Conservation (phyloP, 2,888 invertebrate species). For the Drosophila anomelani region DNA sequence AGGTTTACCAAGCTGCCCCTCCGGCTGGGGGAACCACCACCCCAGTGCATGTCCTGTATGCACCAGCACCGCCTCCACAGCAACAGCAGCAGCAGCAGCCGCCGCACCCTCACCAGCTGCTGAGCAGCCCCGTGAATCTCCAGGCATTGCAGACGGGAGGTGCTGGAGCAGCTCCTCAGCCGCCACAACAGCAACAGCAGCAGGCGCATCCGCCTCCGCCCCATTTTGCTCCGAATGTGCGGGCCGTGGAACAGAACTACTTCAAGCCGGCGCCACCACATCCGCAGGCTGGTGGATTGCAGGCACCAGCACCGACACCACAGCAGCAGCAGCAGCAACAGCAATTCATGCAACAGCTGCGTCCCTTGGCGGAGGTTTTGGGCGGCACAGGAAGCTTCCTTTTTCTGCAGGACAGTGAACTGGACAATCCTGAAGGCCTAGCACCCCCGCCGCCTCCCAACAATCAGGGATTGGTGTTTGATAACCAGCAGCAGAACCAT, state of each 20-base stretch:
- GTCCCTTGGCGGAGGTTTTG: slow-evolving; percentile 91
- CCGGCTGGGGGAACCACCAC: slow-evolving; percentile 65
- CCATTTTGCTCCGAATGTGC: slow-evolving; percentile 86
- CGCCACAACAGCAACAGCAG: slow-evolving; percentile 59
- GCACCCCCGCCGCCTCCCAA: slow-evolving; percentile 61
- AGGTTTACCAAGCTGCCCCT: slow-evolving; percentile 51
- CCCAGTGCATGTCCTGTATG: slow-evolving; percentile 77
- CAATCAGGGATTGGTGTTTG: slow-evolving; percentile 69
- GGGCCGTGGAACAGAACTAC: slow-evolving; percentile 88
- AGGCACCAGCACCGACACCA: slow-evolving; percentile 86
- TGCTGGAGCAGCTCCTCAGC: slow-evolving; percentile 22
- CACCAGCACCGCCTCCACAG: slow-evolving; percentile 56
- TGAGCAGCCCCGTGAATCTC: slow-evolving; percentile 74
- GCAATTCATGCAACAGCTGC: slow-evolving; percentile 86
- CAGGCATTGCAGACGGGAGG: slow-evolving; percentile 66
- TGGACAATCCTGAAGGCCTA: slow-evolving; percentile 89
- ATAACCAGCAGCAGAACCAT: slow-evolving; percentile 62
- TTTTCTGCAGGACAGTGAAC: slow-evolving; percentile 95
- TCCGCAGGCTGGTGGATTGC: slow-evolving; percentile 72
- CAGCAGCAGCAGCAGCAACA: slow-evolving; percentile 87
- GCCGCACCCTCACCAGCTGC: slow-evolving; percentile 70
- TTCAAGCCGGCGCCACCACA: slow-evolving; percentile 84
- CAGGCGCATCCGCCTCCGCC: slow-evolving; percentile 54
- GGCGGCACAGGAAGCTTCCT: slow-evolving; percentile 92
- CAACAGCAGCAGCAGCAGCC: slow-evolving; percentile 55